These are phyloP conservation scores for Saiga tatarica DNA, from an alignment of 2,113 vertebrate genomes.

Conservation along the genomic window DNA sequence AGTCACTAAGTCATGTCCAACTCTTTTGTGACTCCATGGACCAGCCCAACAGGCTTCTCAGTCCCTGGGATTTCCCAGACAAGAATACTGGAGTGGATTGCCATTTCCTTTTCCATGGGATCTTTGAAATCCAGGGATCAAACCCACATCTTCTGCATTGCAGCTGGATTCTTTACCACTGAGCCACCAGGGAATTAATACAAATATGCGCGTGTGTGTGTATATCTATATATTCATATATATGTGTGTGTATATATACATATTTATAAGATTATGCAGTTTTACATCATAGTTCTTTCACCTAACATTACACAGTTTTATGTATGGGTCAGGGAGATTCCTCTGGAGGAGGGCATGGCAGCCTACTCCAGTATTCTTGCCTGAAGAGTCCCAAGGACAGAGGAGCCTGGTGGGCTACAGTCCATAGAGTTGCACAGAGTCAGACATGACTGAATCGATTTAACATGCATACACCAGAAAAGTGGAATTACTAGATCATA, in stretches of 20 bases:
- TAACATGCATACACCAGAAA: neutral
- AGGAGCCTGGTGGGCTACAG: neutral
- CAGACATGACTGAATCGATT: neutral
- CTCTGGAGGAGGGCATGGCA: neutral
- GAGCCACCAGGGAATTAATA: neutral
- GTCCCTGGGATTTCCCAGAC: neutral
- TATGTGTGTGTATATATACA: neutral
- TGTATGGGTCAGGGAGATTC: neutral
- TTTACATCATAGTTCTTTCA: neutral
- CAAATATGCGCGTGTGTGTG: neutral
- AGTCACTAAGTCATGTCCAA: neutral
- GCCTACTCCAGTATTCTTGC: neutral
- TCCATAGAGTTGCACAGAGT: neutral
- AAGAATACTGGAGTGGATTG: neutral
- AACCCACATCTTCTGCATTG: neutral
- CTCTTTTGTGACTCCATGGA: neutral
- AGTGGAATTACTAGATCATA: neutral
- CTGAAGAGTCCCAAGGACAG: neutral
- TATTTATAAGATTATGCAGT: neutral
- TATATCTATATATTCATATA: accelerated
- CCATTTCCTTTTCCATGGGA: neutral
- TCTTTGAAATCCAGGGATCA: neutral
- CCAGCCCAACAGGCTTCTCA: neutral
- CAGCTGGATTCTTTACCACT: neutral
- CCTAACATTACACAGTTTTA: neutral